Evolutionary conservation across 2,888 invertebrate species (phyloP).

Genomic region (Orgyia antiqua): DNA sequence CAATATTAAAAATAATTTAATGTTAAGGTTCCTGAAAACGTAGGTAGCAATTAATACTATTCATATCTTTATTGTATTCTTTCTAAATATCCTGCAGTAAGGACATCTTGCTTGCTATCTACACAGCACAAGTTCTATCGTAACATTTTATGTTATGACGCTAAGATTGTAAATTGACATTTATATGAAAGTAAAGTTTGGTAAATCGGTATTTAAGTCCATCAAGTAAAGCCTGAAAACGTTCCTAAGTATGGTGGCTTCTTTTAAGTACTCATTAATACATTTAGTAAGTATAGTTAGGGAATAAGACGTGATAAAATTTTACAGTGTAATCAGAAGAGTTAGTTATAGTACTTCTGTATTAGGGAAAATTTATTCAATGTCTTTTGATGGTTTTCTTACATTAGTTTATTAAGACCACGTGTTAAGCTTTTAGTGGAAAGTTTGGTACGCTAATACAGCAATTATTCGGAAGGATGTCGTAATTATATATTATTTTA

Average conservation of each 20-base stretch:
- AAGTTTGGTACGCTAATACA: too few relatives aligned
- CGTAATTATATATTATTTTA: too few relatives aligned
- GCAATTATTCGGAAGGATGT: too few relatives aligned
- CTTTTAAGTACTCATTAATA: slow-evolving; percentile 28
- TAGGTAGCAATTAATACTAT: too few relatives aligned
- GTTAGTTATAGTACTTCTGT: slow-evolving; percentile 1
- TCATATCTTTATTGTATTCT: too few relatives aligned
- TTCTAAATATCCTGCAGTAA: slow-evolving; percentile 15
- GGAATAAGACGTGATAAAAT: slow-evolving; percentile 23
- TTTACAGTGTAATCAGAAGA: slow-evolving; percentile 12
- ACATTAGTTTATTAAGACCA: too few relatives aligned
- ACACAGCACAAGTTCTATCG: slow-evolving; percentile 35
- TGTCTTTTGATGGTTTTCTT: not conserved
- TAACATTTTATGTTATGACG: slow-evolving; percentile 66
- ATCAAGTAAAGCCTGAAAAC: slow-evolving; percentile 20
- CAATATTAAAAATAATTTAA: too few relatives aligned
- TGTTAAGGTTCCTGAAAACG: too few relatives aligned
- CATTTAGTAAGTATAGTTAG: slow-evolving; percentile 25
- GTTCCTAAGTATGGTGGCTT: slow-evolving; percentile 15
- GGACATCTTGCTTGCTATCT: slow-evolving; percentile 30
- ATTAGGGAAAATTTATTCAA: not conserved
- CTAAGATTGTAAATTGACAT: slow-evolving; percentile 63
- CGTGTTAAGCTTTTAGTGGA: too few relatives aligned
- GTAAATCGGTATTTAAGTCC: slow-evolving; percentile 15
- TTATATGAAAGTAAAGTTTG: slow-evolving; percentile 28